Percentiles rank a stretch among this genome's conserved stretches.
Conservation (phyloP, 1,140 invertebrate species). For the Lutraria rhynchaena region DNA sequence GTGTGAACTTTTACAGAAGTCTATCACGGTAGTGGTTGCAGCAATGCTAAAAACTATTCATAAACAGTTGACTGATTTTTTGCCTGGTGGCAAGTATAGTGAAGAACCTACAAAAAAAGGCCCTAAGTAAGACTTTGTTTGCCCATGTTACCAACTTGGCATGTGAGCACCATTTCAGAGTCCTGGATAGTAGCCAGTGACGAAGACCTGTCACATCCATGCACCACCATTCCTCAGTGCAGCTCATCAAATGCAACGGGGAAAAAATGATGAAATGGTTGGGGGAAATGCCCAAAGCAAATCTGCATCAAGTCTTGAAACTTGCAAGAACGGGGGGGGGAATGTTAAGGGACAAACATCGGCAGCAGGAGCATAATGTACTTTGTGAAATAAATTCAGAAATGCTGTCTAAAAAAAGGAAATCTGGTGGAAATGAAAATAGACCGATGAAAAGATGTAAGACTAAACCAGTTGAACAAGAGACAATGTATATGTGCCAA, state of each 20-base stretch:
- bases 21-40: too few species aligned
- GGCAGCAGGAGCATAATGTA: background rate
- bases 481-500: too few species aligned
- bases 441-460: too few species aligned
- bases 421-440: too few species aligned
- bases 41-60: too few species aligned
- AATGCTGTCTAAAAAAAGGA: too few species aligned
- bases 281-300: background rate
- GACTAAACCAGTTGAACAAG: too few species aligned
- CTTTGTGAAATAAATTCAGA: too few species aligned
- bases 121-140: background rate
- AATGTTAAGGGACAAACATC: background rate
- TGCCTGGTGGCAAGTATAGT: background rate
- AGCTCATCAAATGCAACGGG: constrained; percentile 34
- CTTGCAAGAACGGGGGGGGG: constrained; percentile 17
- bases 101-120: background rate
- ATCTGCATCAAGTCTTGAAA: background rate
- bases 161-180: constrained; percentile 34
- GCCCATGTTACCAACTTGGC: background rate
- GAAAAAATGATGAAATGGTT: constrained; percentile 38
- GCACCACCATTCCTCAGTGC: constrained; percentile 45
- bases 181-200: constrained; percentile 37
- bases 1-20: too few species aligned
- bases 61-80: constrained; percentile 20
- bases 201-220: constrained; percentile 40